These are phyloP conservation scores for Thaumetopoea pityocampa DNA, from an alignment of 1,140 invertebrate genomes.

Conservation along the genomic window DNA sequence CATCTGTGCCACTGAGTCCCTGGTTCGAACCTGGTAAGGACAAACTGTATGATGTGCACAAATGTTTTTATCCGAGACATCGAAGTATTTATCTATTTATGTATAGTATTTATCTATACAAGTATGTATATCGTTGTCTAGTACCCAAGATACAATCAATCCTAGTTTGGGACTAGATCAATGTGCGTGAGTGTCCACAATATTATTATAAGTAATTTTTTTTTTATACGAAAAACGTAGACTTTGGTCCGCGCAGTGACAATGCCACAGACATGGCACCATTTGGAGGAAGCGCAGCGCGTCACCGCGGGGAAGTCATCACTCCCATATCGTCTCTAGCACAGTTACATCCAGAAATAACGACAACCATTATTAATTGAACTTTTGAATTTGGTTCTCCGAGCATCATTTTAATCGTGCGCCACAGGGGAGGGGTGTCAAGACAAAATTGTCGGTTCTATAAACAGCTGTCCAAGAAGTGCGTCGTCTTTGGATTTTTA, in stretches of 20 bases:
- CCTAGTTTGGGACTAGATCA: no score
- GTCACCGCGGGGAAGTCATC: conserved; percentile 54
- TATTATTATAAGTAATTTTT: conserved; percentile 4
- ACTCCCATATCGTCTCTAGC: conserved; percentile 47
- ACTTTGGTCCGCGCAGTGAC: no score
- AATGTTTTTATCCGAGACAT: no score
- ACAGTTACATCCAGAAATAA: conserved; percentile 47
- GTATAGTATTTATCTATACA: no score
- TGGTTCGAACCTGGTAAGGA: no score
- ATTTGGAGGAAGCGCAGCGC: conserved; percentile 51
- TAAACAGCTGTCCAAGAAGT: conserved; percentile 63
- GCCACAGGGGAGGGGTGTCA: conserved; percentile 20
- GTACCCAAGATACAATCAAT: no score
- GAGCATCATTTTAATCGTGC: background rate
- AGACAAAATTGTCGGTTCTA: conserved; percentile 40
- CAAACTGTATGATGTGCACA: no score
- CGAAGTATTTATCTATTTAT: no score
- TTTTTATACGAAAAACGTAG: conserved; percentile 8
- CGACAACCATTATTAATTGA: conserved; percentile 20
- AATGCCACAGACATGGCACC: conserved; percentile 64
- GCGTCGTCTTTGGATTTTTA: conserved; percentile 37
- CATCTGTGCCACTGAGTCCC: no score
- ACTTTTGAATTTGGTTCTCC: conserved; percentile 3
- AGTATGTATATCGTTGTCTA: no score
- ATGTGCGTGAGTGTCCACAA: conserved; percentile 1